Percentiles rank a stretch among this genome's conserved stretches.
Evolutionary conservation across 35 echinoderm and acorn worm species (phyloP).

Genomic region (Ophioderma brevispina): DNA sequence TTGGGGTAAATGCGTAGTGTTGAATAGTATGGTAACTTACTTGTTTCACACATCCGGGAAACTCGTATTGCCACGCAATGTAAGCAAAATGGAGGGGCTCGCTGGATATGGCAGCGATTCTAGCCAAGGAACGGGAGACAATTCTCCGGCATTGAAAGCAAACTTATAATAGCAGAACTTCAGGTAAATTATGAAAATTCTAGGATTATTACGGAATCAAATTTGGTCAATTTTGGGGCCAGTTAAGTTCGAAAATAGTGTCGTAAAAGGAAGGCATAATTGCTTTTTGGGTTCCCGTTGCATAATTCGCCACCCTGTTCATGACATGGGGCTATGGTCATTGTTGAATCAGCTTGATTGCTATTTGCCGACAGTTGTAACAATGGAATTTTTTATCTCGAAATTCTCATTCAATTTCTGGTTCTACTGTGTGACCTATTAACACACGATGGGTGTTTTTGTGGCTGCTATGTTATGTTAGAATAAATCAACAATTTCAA

Average conservation of each 20-base stretch:
- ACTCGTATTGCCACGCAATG: not conserved
- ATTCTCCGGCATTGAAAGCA: not conserved
- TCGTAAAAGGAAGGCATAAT: not conserved
- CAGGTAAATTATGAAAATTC: not conserved
- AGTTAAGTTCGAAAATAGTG: not conserved
- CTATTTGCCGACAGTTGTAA: too few species aligned
- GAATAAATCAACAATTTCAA: too few species aligned
- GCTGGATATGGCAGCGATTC: constrained; percentile 25
- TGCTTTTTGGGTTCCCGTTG: not conserved
- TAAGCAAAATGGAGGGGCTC: constrained; percentile 18
- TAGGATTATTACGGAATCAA: not conserved
- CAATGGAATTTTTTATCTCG: too few species aligned
- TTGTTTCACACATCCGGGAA: too few species aligned
- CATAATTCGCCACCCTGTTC: not conserved
- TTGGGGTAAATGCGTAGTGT: too few species aligned
- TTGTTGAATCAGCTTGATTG: too few species aligned
- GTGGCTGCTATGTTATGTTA: too few species aligned
- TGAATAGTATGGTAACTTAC: too few species aligned
- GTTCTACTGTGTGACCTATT: too few species aligned
- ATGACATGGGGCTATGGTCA: too few species aligned
- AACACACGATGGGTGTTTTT: too few species aligned
- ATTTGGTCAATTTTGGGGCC: not conserved
- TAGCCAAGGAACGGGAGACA: constrained; percentile 10
- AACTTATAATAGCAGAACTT: not conserved
- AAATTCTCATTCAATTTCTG: too few species aligned